Evolutionary conservation across 2,888 invertebrate species (phyloP).

Genomic region (Apotomis turbidana): DNA sequence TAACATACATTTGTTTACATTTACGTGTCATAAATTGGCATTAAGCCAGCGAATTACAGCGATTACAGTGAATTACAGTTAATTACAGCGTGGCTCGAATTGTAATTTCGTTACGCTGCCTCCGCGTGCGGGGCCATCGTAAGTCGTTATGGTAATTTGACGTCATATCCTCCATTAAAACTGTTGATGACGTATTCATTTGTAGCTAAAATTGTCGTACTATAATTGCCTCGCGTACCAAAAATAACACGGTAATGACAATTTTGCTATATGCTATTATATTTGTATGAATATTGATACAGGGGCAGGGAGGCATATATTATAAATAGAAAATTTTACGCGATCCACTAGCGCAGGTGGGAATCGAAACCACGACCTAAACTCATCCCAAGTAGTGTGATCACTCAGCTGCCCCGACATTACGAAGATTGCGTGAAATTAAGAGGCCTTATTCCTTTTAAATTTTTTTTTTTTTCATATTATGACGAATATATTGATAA

Average conservation of each 20-base stretch:
- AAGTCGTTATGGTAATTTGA: conserved; percentile 27
- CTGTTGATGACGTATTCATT: conserved; percentile 6
- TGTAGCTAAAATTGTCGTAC: conserved; percentile 8
- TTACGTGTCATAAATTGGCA: conserved; percentile 36
- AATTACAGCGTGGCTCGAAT: conserved; percentile 31
- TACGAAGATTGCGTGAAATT: no score
- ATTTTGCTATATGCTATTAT: no score
- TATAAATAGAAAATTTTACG: no score
- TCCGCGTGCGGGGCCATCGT: conserved; percentile 1
- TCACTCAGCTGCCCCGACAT: no score
- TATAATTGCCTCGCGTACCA: background rate
- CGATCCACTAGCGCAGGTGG: no score
- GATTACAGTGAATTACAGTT: conserved; percentile 37
- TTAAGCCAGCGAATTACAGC: conserved; percentile 35
- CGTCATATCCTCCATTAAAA: conserved; percentile 32
- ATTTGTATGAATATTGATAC: no score
- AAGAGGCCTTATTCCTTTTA: no score
- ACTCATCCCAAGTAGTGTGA: no score
- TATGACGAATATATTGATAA: no score
- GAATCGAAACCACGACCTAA: no score
- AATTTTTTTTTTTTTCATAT: no score
- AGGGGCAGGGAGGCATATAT: no score
- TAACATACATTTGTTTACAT: conserved; percentile 33
- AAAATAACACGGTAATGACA: background rate
- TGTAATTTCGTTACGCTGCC: conserved; percentile 35